A percentile compares a stretch with the other conserved stretches of the same genome.
Evolutionary conservation across 2,888 invertebrate species (phyloP).

Genomic region (Ernsta delagoae): DNA sequence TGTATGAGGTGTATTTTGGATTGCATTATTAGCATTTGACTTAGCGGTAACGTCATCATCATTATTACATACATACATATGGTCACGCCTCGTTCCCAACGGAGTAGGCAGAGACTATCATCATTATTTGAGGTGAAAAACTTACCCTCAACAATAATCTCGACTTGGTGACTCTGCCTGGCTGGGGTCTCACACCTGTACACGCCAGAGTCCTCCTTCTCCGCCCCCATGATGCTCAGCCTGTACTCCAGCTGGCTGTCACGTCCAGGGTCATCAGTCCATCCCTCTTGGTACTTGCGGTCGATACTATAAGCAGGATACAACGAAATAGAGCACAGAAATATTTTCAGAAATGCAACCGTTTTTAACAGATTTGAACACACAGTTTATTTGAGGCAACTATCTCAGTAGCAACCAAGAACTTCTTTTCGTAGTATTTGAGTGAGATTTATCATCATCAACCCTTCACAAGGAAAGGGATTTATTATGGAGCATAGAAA

Average conservation of each 20-base stretch:
- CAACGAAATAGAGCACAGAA: neutral
- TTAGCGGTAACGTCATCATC: too few relatives aligned
- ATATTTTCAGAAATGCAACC: too few relatives aligned
- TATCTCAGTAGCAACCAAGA: neutral
- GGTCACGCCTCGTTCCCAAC: too few relatives aligned
- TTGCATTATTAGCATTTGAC: too few relatives aligned
- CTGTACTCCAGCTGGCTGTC: conserved; percentile 92
- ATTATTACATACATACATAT: too few relatives aligned
- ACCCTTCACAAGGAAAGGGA: too few relatives aligned
- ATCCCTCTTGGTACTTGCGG: conserved; percentile 87
- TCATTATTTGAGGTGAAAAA: neutral
- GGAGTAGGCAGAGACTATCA: too few relatives aligned
- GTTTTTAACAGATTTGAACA: too few relatives aligned
- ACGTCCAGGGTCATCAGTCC: conserved; percentile 92
- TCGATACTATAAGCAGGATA: conserved; percentile 52
- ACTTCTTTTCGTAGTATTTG: too few relatives aligned
- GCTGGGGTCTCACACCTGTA: conserved; percentile 95
- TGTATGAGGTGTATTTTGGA: too few relatives aligned
- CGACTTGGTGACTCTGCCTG: conserved; percentile 91
- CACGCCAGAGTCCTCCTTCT: conserved; percentile 92
- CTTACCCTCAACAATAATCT: conserved; percentile 91
- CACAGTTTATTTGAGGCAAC: neutral
- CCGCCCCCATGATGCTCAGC: conserved; percentile 91
- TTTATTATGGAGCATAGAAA: too few relatives aligned
- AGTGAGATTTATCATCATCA: too few relatives aligned